phyloP scores from a whole-genome alignment of 2,888 invertebrate genomes.

The Caenorhabditis parvicauda region DNA sequence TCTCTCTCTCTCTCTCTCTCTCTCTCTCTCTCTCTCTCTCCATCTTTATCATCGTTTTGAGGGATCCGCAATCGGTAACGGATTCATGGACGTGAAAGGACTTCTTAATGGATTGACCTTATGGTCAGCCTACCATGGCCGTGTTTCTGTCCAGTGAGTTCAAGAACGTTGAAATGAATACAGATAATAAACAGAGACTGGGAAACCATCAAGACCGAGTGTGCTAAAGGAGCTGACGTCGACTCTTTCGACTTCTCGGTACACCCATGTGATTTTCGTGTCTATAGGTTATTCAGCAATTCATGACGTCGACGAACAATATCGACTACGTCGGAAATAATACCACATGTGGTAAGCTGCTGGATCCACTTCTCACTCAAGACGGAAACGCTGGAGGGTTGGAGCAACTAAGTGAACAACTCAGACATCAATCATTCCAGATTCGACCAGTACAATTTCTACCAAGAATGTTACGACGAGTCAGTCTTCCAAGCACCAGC shows the following conservation, averaged over 20 bases:
- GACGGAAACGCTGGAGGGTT: constrained; percentile 21
- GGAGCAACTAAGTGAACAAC: too few relatives aligned
- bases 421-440: constrained; percentile 8
- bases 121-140: constrained; percentile 56
- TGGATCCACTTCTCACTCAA: constrained; percentile 34
- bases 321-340: constrained; percentile 36
- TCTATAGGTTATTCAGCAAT: constrained; percentile 7
- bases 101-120: constrained; percentile 52
- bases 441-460: constrained; percentile 53
- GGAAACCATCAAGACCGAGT: constrained; percentile 29
- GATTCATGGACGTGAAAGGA: constrained; percentile 53
- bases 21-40: too few relatives aligned
- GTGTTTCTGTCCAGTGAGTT: constrained; percentile 47
- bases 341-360: constrained; percentile 36
- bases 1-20: background rate
- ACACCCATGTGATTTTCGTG: background rate
- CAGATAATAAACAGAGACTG: constrained; percentile 32
- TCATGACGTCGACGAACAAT: constrained; percentile 11
- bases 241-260: constrained; percentile 46
- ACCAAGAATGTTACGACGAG: constrained; percentile 51
- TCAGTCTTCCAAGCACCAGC: constrained; percentile 23
- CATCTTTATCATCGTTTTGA: too few relatives aligned
- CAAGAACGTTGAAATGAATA: background rate
- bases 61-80: constrained; percentile 61
- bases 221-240: constrained; percentile 23